Evolutionary conservation across 1,140 invertebrate species (phyloP), one percentile per base, ranked within the genome.

Genomic region (Bombus pyrosoma): DNA sequence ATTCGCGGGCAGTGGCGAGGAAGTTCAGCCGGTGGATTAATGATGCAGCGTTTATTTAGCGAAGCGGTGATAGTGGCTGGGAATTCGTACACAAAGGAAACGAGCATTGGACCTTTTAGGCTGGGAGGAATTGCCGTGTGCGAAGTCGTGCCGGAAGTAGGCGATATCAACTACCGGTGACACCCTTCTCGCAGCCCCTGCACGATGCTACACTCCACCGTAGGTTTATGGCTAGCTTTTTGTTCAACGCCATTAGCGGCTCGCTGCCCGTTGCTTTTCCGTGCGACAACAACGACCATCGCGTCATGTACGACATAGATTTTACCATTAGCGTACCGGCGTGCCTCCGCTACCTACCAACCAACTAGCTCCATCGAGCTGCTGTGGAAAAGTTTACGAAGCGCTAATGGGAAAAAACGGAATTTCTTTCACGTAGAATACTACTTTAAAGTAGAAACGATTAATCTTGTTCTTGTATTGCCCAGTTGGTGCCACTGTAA

Each of bases 31-130:
- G 77, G 41, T 85, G 84, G 78, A 85, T 85, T 85, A 85, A 85
- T 81, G 84, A 85, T 75, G 79, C 71, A 69, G 57, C 84, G 84
- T 85, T 85, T 85, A 85, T 85, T 85, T 81, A 85, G 79, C 71
- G 59, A 41, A 32, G 68, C 77, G 53, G 77, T 64, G 77, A 80
- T 85, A 80, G 77, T n/a, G 77, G 69, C 47, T 37, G 41, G 43
- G 62, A 81, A 81, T 81, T 75, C 59, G 71, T 68, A 43, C 43
- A 85, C 71, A 81, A 85, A 85, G 84, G 79, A 85, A 81, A 81
- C 69, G 79, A 79, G 80, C 80, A 41, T 68, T 75, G 79, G 79
- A 86, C 72, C 84, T 76, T 86, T 86, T 86, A 71, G 80, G 80
- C 39, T 28, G 47, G 80, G 25, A 82, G 79, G 39, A 82, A 75